phyloP scores from a whole-genome alignment of 2,888 invertebrate species.

The Ischnus inquisitorius region DNA sequence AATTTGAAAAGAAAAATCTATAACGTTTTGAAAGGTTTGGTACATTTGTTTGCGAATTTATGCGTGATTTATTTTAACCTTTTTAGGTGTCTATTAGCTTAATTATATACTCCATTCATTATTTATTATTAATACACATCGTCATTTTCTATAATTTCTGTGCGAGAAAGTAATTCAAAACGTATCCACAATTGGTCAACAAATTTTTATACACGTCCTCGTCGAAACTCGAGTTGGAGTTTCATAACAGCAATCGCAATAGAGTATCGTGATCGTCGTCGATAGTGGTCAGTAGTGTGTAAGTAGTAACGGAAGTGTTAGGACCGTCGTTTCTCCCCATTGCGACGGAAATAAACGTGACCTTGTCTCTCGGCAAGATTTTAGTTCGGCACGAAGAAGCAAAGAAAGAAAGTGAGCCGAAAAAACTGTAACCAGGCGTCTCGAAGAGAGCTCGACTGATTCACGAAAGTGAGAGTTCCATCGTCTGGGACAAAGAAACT shows the following conservation, averaged over 20 bases:
- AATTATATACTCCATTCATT: no score
- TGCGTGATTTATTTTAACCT: no score
- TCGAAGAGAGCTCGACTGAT: not conserved
- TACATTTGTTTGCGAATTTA: no score
- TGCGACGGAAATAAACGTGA: slow-evolving; percentile 37
- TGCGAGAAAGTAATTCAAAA: not conserved
- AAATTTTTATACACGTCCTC: not conserved
- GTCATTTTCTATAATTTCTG: not conserved
- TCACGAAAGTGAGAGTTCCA: slow-evolving; percentile 26
- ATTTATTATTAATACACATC: no score
- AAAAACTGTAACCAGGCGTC: slow-evolving; percentile 29
- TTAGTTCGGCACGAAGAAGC: not conserved
- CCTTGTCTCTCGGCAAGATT: slow-evolving; percentile 38
- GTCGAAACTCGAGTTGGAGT: not conserved
- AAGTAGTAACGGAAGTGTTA: slow-evolving; percentile 35
- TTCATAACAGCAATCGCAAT: not conserved
- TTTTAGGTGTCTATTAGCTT: no score
- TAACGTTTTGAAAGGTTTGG: no score
- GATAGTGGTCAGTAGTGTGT: not conserved
- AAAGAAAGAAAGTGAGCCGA: not conserved
- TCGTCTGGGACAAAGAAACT: slow-evolving; percentile 56
- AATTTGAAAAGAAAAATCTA: no score
- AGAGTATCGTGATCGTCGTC: not conserved
- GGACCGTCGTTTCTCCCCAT: not conserved
- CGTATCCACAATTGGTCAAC: no score